Evolutionary conservation across 2,113 vertebrate genomes (phyloP), one percentile per base, ranked within the genome.

Genomic region (Charina bottae): DNA sequence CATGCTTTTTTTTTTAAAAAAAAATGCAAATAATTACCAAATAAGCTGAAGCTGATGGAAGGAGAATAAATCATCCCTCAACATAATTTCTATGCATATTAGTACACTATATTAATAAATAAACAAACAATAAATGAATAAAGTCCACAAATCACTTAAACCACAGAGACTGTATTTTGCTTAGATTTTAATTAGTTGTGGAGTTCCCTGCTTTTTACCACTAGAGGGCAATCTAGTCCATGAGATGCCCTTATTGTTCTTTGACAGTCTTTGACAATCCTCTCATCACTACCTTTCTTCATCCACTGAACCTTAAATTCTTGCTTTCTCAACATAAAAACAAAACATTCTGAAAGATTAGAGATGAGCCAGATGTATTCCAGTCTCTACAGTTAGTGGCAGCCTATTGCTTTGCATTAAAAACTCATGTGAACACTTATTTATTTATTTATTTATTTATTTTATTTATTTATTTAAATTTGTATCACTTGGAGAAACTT

Each of bases 201-300:
- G 2, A 42, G 42, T 42, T 42, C 42, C 42, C 42, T 42, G 42
- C 2, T 54, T 11, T 24, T 87, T 59, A 83, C 92, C 89, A 90
- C 83, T 49, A 93, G 92, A 53, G 89, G 92, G 92, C 49, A n/a
- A 83, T 89, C 87, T 3, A 90, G 62, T 90, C 84, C 55, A 90
- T 60, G 89, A 90, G 89, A 93, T n/a, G 5, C 24, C 49, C 2
- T 54, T 37, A 55, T 83, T n/a, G 60, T 33, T 23, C 60, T 72
- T 1, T 46, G 55, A 33, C 15, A 54, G 55, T 33, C 21, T 28
- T 78, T 78, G 33, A 17, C 21, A 68, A 8, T 19, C 19, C 6
- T 54, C 2, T n/a, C 7, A 37, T 2, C 26, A 28, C 3, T 10
- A 55, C 3, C 17, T 8, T 2, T 46, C 26, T 11, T 19, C 53